Base-by-base conservation (phyloP, 1,140 invertebrate genomes). In the Eumaeus atala region DNA sequence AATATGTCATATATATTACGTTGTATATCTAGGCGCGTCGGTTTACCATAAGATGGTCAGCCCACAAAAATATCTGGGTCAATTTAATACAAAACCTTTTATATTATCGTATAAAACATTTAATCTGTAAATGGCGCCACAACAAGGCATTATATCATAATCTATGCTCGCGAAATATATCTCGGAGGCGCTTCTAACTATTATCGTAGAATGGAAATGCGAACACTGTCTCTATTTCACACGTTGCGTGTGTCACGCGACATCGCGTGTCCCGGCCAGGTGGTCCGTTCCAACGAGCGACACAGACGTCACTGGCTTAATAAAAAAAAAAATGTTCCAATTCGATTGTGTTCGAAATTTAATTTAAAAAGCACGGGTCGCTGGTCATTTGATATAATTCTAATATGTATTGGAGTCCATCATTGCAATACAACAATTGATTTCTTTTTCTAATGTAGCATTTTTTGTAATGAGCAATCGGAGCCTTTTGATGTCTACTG, bases 281-380 rank as follows among this genome's bases (percentile, higher is more conserved):
- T 49, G 48, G 48, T 49, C 48, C 40, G 40, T 10, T 3, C 42
- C n/a, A n/a, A 16, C 47, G 47, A 48, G 48, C n/a, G 48, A 49
- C 48, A 49, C 48, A 49, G 40, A 44, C 44, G 11, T 54, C 42
- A 44, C 21, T 35, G 34, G 14, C 42, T 16, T n/a, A 28, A 37
- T 37, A 44, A 44, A 44, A 44, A 44, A 18, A 28, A 28, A 28
- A 28, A 28, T 6, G 21, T 2, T 28, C 21, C 21, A 28, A 18
- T 17, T 40, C 38, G 38, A 14, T 16, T 1, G 4, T 16, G 40
- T 44, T 44, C 40, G 7, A 44, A 17, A 16, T 44, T 44, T 16
- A 28, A 28, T 28, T 28, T 28, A 28, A 9, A 44, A 44, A 44
- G 9, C 38, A 1, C 38, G 12, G n/a, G 14, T n/a, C 3, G n/a